phyloP scores from a whole-genome alignment of 2,888 invertebrate genomes.

The Ellobium chinense region DNA sequence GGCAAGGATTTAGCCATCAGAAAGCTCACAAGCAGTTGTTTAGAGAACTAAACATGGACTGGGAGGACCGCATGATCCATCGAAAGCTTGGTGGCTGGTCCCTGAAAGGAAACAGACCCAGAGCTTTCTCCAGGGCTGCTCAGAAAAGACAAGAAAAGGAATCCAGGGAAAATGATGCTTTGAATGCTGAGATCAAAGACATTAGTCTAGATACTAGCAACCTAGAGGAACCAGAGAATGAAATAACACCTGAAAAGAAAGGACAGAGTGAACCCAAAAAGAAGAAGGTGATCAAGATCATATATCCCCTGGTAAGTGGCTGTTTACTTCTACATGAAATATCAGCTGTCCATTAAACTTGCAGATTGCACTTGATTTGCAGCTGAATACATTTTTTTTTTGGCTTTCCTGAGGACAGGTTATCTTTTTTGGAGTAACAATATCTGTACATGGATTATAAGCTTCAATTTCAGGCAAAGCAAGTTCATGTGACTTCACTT shows the following conservation, averaged over 20 bases:
- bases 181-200: slow-evolving; percentile 23
- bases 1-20: slow-evolving; percentile 38
- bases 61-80: slow-evolving; percentile 56
- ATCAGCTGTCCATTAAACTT: too few relatives aligned
- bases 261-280: not conserved
- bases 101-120: slow-evolving; percentile 44
- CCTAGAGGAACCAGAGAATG: slow-evolving; percentile 2
- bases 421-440: too few relatives aligned
- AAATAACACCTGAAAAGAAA: not conserved
- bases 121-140: slow-evolving; percentile 32
- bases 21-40: slow-evolving; percentile 35
- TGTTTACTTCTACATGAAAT: too few relatives aligned
- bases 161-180: not conserved
- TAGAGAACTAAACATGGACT: slow-evolving; percentile 44
- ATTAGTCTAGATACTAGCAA: slow-evolving; percentile 1
- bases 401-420: too few relatives aligned
- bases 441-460: too few relatives aligned
- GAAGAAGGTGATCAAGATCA: slow-evolving; percentile 13
- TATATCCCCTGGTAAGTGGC: slow-evolving; percentile 42
- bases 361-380: too few relatives aligned
- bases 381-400: too few relatives aligned
- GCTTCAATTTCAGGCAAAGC: too few relatives aligned
- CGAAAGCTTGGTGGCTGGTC: slow-evolving; percentile 67
- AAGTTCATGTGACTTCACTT: too few relatives aligned
- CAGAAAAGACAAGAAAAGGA: slow-evolving; percentile 28